Evolutionary conservation across 2,888 invertebrate species (phyloP).

Genomic region (Macrophya annulata): DNA sequence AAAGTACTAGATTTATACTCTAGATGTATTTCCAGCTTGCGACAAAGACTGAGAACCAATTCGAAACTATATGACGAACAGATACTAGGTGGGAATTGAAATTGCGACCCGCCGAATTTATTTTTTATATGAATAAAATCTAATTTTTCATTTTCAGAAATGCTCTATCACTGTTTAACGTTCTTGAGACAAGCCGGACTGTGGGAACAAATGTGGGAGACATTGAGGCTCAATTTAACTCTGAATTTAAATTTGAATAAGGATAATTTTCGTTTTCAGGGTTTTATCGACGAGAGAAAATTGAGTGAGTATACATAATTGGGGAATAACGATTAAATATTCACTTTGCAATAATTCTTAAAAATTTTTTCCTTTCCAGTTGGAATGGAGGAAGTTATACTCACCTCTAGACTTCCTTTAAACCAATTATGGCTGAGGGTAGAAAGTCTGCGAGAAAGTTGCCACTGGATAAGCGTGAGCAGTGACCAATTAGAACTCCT

Average conservation of each 20-base stretch:
- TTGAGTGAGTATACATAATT: slow-evolving; percentile 69
- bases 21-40: slow-evolving; percentile 79
- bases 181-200: slow-evolving; percentile 88
- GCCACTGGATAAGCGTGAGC: slow-evolving; percentile 85
- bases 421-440: slow-evolving; percentile 89
- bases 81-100: slow-evolving; percentile 67
- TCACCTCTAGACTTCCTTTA: slow-evolving; percentile 85
- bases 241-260: slow-evolving; percentile 81
- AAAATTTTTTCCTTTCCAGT: slow-evolving; percentile 72
- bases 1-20: slow-evolving; percentile 83
- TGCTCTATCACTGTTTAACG: slow-evolving; percentile 81
- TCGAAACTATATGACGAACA: slow-evolving; percentile 70
- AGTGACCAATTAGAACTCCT: slow-evolving; percentile 79
- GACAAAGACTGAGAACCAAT: slow-evolving; percentile 73
- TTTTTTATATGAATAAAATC: neutral
- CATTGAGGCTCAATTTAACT: slow-evolving; percentile 86
- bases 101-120: neutral
- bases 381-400: slow-evolving; percentile 84
- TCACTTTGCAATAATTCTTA: neutral
- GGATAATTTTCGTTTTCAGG: slow-evolving; percentile 68
- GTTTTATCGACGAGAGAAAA: slow-evolving; percentile 79
- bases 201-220: slow-evolving; percentile 88
- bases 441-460: slow-evolving; percentile 87
- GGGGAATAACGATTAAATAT: neutral
- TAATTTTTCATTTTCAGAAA: slow-evolving; percentile 61